Evolutionary conservation across 2,888 invertebrate genomes (phyloP), one percentile per base, ranked within the genome.

Genomic region (Patella ulyssiponensis): DNA sequence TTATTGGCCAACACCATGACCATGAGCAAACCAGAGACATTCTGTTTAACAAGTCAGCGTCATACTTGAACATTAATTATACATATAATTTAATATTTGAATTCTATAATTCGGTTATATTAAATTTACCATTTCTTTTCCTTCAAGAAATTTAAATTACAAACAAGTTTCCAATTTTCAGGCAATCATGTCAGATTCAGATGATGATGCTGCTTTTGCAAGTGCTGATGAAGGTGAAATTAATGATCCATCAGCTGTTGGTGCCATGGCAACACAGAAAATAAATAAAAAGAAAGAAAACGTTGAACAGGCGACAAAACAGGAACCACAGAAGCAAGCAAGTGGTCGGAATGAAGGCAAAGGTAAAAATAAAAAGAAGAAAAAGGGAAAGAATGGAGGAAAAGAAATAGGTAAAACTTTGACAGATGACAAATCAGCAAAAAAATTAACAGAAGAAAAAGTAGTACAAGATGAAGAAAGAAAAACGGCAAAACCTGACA

Each of bases 161-260:
- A 44, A 20, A 20, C 17, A 7, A 15, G 7, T 56, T 17, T 5
- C 15, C 64, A 64, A 23, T 73, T 23, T 11, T 12, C 9, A 1
- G 58, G 44, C 69, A 27, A 79, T 20, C 51, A 88, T 89, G 89
- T 88, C 88, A 14, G 88, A 86, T 58, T 88, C 88, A 15, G 89
- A 87, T 27, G 88, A 87, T 73, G 88, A 90, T 69, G 85, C 84
- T 52, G 88, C 88, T 27, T 91, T 90, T 86, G 87, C 88, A 51
- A 91, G 91, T 88, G 91, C 91, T 71, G 91, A 90, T 85, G 91
- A 91, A 82, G 89, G 88, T 14, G 89, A 89, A 58, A 44, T 44
- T 44, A 44, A 44, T 44, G 44, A 44, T 9, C 44, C 44, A 9
- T 44, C 44, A 44, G 80, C 80, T 17, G 77, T 53, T 23, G 20